Evolutionary conservation across 1,140 invertebrate species (phyloP).

Genomic region (Macrobrachium nipponense): DNA sequence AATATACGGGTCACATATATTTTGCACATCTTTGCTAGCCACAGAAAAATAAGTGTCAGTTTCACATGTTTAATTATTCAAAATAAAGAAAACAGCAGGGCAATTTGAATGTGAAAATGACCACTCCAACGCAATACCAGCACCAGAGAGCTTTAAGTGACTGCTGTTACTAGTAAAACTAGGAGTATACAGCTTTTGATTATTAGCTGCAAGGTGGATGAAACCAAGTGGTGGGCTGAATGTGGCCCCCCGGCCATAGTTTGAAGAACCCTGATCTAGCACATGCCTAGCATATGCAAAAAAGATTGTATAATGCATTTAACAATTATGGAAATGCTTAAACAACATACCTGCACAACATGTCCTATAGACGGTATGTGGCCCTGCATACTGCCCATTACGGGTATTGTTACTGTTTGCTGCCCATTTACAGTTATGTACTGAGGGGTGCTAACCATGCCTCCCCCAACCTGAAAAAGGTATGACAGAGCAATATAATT

Average conservation of each 20-base stretch:
- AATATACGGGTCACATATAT: too few species aligned
- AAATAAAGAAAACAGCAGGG: too few species aligned
- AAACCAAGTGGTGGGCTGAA: too few species aligned
- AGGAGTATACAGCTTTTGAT: too few species aligned
- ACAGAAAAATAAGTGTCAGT: too few species aligned
- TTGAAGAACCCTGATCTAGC: too few species aligned
- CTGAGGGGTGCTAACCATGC: conserved; percentile 38
- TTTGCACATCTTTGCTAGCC: too few species aligned
- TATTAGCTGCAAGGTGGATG: too few species aligned
- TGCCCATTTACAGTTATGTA: conserved; percentile 51
- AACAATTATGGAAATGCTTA: neutral
- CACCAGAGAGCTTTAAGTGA: neutral
- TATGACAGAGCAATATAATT: neutral
- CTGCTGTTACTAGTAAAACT: too few species aligned
- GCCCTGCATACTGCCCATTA: conserved; percentile 43
- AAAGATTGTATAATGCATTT: neutral
- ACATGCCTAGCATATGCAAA: neutral
- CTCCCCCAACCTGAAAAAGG: conserved; percentile 37
- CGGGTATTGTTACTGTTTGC: conserved; percentile 49
- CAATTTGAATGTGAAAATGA: neutral
- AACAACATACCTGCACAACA: conserved; percentile 43
- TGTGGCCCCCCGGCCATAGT: too few species aligned
- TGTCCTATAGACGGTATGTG: conserved; percentile 50
- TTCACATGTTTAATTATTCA: too few species aligned
- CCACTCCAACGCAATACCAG: neutral